phyloP scores from a whole-genome alignment of 2,797 vertebrate species.

The Neopelma chrysocephalum region DNA sequence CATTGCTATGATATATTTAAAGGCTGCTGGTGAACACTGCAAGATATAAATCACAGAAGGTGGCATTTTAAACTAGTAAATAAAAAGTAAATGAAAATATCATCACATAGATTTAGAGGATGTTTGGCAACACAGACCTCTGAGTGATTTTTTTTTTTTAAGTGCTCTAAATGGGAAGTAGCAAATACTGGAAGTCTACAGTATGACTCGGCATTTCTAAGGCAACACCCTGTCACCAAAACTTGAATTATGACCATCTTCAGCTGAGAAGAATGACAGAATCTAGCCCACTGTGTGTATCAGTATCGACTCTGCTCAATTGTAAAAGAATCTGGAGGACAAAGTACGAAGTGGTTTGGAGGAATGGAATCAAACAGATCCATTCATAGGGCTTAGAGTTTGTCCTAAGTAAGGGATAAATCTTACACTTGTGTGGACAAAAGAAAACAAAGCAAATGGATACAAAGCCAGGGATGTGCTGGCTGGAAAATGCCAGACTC shows the following conservation, averaged over 20 bases:
- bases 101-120: constrained; percentile 15
- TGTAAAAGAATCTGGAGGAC: background rate
- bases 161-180: background rate
- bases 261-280: background rate
- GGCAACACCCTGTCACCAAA: background rate
- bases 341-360: background rate
- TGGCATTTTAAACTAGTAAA: constrained; percentile 37
- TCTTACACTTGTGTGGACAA: background rate
- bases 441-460: background rate
- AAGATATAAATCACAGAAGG: constrained; percentile 25
- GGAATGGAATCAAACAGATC: background rate
- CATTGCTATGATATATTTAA: constrained; percentile 47
- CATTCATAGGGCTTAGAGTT: background rate
- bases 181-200: background rate
- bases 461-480: background rate
- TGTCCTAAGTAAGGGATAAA: background rate
- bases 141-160: background rate
- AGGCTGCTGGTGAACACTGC: constrained; percentile 17
- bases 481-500: background rate
- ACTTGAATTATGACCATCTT: background rate
- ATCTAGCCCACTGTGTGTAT: background rate
- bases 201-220: background rate
- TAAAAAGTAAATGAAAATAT: constrained; percentile 56
- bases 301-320: background rate
- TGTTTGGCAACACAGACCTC: constrained; percentile 22